phyloP scores from a whole-genome alignment of 2,113 vertebrate species.

The Syngnathus typhle region DNA sequence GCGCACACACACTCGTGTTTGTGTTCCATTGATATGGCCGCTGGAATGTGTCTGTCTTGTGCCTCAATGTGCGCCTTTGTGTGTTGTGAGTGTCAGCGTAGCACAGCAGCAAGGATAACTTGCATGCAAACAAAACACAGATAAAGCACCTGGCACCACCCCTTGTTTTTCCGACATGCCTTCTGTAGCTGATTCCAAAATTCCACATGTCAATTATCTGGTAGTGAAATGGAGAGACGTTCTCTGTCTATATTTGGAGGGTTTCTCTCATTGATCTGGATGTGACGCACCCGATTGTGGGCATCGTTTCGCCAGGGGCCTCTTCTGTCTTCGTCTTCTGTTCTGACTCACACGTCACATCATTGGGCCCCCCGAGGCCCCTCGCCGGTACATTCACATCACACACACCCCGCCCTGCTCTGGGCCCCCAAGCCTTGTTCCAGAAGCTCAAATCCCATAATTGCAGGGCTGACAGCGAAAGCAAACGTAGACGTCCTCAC shows the following conservation, averaged over 20 bases:
- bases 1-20: slow-evolving; percentile 61
- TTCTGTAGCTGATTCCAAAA: slow-evolving; percentile 43
- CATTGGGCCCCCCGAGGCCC: slow-evolving; percentile 37
- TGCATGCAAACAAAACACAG: slow-evolving; percentile 34
- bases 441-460: slow-evolving; percentile 74
- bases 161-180: slow-evolving; percentile 8
- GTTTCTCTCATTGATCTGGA: slow-evolving; percentile 42
- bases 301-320: slow-evolving; percentile 48
- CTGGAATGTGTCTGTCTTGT: slow-evolving; percentile 66
- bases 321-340: slow-evolving; percentile 49
- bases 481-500: slow-evolving; percentile 67
- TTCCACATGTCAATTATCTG: slow-evolving; percentile 44
- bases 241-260: slow-evolving; percentile 34
- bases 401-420: slow-evolving; percentile 45
- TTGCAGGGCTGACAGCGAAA: slow-evolving; percentile 74
- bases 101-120: slow-evolving; percentile 27
- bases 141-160: slow-evolving; percentile 21
- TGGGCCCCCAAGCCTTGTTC: slow-evolving; percentile 54
- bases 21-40: slow-evolving; percentile 59
- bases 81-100: slow-evolving; percentile 39
- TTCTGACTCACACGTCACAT: slow-evolving; percentile 63
- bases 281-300: slow-evolving; percentile 45
- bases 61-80: slow-evolving; percentile 59
- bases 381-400: slow-evolving; percentile 37
- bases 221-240: slow-evolving; percentile 12